phyloP scores from a whole-genome alignment of 2,113 vertebrate species.

The Salminus brasiliensis region DNA sequence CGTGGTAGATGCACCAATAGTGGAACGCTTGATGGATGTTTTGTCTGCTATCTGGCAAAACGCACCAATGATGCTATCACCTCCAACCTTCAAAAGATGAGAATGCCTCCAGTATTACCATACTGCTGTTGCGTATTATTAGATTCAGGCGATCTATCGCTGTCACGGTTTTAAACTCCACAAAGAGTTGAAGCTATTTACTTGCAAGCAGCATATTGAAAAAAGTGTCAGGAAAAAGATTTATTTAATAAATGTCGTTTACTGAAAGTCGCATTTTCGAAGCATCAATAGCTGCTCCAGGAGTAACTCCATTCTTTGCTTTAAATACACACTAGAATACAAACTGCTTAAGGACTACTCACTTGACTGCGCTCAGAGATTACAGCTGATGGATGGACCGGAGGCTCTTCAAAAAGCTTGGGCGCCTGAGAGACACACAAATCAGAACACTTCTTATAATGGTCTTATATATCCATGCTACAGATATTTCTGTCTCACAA shows the following conservation, averaged over 20 bases:
- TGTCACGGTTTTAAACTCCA: no score
- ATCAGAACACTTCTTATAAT: background rate
- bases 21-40: conserved; percentile 90
- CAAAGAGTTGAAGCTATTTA: no score
- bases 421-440: conserved; percentile 76
- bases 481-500: background rate
- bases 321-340: background rate
- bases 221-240: no score
- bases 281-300: no score
- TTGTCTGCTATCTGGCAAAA: conserved; percentile 88
- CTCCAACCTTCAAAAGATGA: conserved; percentile 79
- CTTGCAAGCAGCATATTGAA: no score
- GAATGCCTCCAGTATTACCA: background rate
- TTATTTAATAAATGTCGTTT: no score
- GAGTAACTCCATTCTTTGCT: background rate
- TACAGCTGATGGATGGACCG: conserved; percentile 83
- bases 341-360: conserved; percentile 46
- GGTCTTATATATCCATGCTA: background rate
- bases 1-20: conserved; percentile 82
- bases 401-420: conserved; percentile 88
- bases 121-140: background rate
- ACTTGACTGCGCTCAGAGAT: conserved; percentile 88
- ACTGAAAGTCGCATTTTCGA: no score
- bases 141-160: no score
- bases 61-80: conserved; percentile 89